phyloP scores from a whole-genome alignment of 2,888 invertebrate species.

The Orchesella flavescens region DNA sequence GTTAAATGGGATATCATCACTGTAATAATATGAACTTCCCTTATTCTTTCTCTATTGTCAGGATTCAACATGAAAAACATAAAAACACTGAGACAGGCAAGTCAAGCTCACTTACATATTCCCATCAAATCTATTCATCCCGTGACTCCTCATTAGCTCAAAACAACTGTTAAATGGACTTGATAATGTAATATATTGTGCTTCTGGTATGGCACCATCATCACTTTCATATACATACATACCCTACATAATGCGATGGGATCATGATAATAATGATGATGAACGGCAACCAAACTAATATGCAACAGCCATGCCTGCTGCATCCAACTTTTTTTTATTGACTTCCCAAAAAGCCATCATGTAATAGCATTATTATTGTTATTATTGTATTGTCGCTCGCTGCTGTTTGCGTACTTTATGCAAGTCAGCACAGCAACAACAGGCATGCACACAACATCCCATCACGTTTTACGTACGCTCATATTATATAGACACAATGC shows the following conservation, averaged over 20 bases:
- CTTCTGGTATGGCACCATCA: constrained; percentile 37
- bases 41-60: constrained; percentile 14
- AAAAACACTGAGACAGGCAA: background rate
- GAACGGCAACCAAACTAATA: constrained; percentile 22
- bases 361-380: constrained; percentile 12
- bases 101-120: background rate
- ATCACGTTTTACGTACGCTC: too few species aligned
- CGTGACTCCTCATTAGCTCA: constrained; percentile 56
- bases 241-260: constrained; percentile 31
- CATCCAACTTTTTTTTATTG: constrained; percentile 37
- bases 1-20: constrained; percentile 50
- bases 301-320: constrained; percentile 37
- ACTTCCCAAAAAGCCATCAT: constrained; percentile 36
- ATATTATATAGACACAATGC: too few species aligned
- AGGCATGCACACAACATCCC: background rate
- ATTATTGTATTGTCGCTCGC: constrained; percentile 19
- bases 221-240: constrained; percentile 31
- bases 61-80: background rate
- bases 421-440: background rate
- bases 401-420: constrained; percentile 30
- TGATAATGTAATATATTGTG: constrained; percentile 38
- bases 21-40: constrained; percentile 40
- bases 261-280: constrained; percentile 37
- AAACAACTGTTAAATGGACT: constrained; percentile 61
- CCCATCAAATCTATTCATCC: constrained; percentile 54